phyloP scores from a whole-genome alignment of 2,888 invertebrate species.

The Muschampia plurimacula region DNA sequence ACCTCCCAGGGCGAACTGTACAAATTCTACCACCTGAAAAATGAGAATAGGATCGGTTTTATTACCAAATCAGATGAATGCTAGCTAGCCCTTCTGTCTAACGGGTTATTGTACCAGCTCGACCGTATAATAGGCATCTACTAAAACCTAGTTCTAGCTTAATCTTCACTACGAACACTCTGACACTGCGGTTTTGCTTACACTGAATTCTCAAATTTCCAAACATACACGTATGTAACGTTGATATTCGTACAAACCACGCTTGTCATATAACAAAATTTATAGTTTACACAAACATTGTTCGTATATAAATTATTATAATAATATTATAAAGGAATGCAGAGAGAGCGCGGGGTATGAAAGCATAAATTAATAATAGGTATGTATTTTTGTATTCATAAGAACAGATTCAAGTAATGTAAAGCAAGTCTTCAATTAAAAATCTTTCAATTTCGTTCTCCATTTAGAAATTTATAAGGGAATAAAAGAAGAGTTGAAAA shows the following conservation, averaged over 20 bases:
- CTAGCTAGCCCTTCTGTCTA: conserved; percentile 1
- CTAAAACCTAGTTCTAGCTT: neutral
- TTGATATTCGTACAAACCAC: neutral
- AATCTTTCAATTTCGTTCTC: too few relatives aligned
- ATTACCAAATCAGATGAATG: conserved; percentile 5
- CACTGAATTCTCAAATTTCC: neutral
- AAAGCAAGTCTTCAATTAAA: too few relatives aligned
- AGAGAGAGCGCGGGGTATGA: neutral
- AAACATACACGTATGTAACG: neutral
- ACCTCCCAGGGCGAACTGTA: too few relatives aligned
- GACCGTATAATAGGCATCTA: neutral
- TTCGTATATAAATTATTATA: too few relatives aligned
- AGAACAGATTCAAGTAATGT: too few relatives aligned
- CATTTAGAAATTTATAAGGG: too few relatives aligned
- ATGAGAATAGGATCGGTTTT: conserved; percentile 14
- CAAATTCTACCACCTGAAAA: conserved; percentile 55
- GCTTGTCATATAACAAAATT: conserved; percentile 1
- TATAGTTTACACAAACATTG: neutral
- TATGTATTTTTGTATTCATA: too few relatives aligned
- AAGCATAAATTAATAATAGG: neutral
- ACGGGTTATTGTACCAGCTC: neutral
- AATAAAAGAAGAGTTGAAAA: too few relatives aligned
- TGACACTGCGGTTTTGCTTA: conserved; percentile 4
- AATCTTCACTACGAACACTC: neutral
- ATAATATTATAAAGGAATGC: neutral